phyloP scores from a whole-genome alignment of 2,888 invertebrate species.

The Drosophila helvetica region DNA sequence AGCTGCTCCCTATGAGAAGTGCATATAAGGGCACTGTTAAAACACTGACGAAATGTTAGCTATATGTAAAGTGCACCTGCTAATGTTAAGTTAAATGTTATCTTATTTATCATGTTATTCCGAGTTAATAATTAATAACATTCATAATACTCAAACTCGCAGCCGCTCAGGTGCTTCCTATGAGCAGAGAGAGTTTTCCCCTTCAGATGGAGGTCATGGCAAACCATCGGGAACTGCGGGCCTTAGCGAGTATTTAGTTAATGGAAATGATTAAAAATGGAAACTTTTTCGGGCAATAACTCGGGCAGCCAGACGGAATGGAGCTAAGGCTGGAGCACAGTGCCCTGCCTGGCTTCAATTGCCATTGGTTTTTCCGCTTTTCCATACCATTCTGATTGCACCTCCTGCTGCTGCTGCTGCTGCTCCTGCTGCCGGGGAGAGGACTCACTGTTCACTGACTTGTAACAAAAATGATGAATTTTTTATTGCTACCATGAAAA shows the following conservation, averaged over 20 bases:
- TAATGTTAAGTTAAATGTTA: too few relatives aligned
- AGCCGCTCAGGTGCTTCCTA: too few relatives aligned
- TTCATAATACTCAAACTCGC: too few relatives aligned
- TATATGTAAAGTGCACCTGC: too few relatives aligned
- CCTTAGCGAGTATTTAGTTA: conserved; percentile 62
- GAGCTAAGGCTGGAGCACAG: not conserved
- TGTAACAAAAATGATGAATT: conserved; percentile 41
- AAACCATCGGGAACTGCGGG: conserved; percentile 22
- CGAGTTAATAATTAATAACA: too few relatives aligned
- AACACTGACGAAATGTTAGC: too few relatives aligned
- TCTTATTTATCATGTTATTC: too few relatives aligned
- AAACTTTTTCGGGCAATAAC: conserved; percentile 35
- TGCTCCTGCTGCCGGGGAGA: not conserved
- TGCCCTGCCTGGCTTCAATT: conserved; percentile 15
- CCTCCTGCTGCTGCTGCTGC: too few relatives aligned
- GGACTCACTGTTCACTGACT: conserved; percentile 45
- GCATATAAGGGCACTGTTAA: too few relatives aligned
- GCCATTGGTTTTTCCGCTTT: conserved; percentile 23
- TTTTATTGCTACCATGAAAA: conserved; percentile 30
- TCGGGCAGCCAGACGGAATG: not conserved
- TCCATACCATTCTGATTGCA: conserved; percentile 10
- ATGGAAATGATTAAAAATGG: conserved; percentile 66
- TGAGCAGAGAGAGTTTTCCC: too few relatives aligned
- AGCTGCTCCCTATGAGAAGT: too few relatives aligned
- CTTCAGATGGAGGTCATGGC: conserved; percentile 64